A percentile compares a stretch with the other conserved stretches of the same genome.
Conservation (phyloP, 2,888 invertebrate genomes). For the Liposcelis brunnea region DNA sequence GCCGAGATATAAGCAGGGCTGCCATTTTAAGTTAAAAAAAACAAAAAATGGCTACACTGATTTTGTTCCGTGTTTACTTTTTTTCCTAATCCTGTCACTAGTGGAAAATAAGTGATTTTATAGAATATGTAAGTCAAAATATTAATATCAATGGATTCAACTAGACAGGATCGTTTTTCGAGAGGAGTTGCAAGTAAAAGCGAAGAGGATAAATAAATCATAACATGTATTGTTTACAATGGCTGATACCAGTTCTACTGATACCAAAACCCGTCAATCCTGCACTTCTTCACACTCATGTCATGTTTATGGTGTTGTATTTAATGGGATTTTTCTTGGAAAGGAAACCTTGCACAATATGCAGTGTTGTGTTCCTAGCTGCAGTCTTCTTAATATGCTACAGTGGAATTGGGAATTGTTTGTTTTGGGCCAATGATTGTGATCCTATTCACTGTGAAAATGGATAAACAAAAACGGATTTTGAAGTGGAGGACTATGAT, state of each 20-base stretch:
- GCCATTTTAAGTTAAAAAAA: too few species aligned
- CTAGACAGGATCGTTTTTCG: too few species aligned
- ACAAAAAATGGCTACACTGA: too few species aligned
- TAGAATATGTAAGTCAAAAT: too few species aligned
- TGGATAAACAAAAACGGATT: conserved; percentile 22
- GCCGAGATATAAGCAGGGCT: too few species aligned
- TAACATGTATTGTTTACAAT: conserved; percentile 89
- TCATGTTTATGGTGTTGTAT: conserved; percentile 94
- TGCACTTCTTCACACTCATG: conserved; percentile 85
- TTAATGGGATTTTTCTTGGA: conserved; percentile 93
- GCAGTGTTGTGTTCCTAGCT: conserved; percentile 84
- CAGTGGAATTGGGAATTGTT: conserved; percentile 86
- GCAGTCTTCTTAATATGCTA: conserved; percentile 91
- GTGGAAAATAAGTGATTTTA: too few species aligned
- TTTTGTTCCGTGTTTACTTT: too few species aligned
- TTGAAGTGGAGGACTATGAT: too few species aligned
- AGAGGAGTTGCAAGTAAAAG: conserved; percentile 7
- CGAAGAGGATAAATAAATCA: background rate
- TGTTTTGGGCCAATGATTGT: conserved; percentile 76
- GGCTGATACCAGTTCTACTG: conserved; percentile 88
- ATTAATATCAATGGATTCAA: too few species aligned
- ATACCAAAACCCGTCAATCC: conserved; percentile 97
- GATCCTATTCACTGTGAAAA: conserved; percentile 35
- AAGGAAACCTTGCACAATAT: conserved; percentile 92
- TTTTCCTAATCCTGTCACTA: too few species aligned